Conservation (phyloP, 2,888 invertebrate genomes). For the Ennomos fuscantarius region DNA sequence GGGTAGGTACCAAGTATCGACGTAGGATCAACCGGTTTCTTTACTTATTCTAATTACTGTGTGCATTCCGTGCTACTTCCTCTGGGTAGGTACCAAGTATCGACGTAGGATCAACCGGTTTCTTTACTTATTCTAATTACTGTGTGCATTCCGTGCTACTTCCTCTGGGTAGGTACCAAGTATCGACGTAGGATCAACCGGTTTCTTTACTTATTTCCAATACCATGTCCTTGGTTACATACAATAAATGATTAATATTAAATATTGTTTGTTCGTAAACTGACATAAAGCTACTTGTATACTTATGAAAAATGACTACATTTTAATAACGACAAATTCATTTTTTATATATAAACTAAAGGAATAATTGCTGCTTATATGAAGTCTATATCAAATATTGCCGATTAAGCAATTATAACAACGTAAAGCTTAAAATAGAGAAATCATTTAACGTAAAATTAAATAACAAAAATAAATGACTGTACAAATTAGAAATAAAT, state of each 20-base stretch:
- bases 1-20: constrained; percentile 10
- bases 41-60: neutral
- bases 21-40: constrained; percentile 7
- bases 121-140: neutral
- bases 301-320: constrained; percentile 79
- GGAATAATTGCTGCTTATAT: constrained; percentile 45
- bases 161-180: constrained; percentile 6
- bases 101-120: constrained; percentile 11
- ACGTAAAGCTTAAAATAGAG: constrained; percentile 48
- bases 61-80: constrained; percentile 27
- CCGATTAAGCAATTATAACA: constrained; percentile 44
- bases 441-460: constrained; percentile 79
- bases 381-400: constrained; percentile 41
- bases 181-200: constrained; percentile 14
- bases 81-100: constrained; percentile 3
- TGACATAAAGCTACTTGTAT: constrained; percentile 67
- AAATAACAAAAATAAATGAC: constrained; percentile 82
- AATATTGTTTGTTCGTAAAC: constrained; percentile 67
- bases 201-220: neutral
- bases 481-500: constrained; percentile 82
- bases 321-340: constrained; percentile 61
- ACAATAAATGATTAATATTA: constrained; percentile 62
- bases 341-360: constrained; percentile 49
- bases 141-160: constrained; percentile 27
- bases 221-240: constrained; percentile 10